Conservation (phyloP, 2,888 invertebrate genomes). For the Apotomis capreana region DNA sequence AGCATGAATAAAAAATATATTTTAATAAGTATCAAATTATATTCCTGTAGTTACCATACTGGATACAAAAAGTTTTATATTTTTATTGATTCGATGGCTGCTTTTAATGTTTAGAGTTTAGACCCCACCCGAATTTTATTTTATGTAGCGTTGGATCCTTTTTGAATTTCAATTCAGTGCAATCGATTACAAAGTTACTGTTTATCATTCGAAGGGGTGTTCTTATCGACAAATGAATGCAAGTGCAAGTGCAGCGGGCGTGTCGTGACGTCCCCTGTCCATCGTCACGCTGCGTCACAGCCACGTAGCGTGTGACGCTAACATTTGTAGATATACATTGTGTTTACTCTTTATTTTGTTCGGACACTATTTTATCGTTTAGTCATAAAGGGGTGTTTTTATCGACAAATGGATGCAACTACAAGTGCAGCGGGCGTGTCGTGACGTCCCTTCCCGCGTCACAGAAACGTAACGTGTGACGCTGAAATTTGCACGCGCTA, state of each 20-base stretch:
- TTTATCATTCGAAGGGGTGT: background rate
- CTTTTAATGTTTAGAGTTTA: too few relatives aligned
- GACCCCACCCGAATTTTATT: too few relatives aligned
- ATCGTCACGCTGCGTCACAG: constrained; percentile 44
- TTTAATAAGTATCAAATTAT: background rate
- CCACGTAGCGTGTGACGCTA: constrained; percentile 29
- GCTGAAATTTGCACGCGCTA: constrained; percentile 15
- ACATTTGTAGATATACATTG: background rate
- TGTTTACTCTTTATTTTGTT: too few relatives aligned
- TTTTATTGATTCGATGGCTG: too few relatives aligned
- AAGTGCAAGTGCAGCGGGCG: constrained; percentile 22
- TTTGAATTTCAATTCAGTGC: too few relatives aligned
- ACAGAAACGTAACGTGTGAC: constrained; percentile 35
- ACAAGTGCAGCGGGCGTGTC: constrained; percentile 22
- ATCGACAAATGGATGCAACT: constrained; percentile 18
- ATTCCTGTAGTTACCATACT: background rate
- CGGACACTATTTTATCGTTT: too few relatives aligned
- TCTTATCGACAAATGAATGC: constrained; percentile 17
- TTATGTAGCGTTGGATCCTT: too few relatives aligned
- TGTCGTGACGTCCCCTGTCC: constrained; percentile 22
- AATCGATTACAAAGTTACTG: too few relatives aligned
- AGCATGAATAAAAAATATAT: background rate
- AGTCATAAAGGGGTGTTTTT: constrained; percentile 1
- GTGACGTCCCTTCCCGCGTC: constrained; percentile 33
- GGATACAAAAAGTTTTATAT: too few relatives aligned